phyloP scores from a whole-genome alignment of 2,888 invertebrate genomes.

The Zygothrica quintamaculata region DNA sequence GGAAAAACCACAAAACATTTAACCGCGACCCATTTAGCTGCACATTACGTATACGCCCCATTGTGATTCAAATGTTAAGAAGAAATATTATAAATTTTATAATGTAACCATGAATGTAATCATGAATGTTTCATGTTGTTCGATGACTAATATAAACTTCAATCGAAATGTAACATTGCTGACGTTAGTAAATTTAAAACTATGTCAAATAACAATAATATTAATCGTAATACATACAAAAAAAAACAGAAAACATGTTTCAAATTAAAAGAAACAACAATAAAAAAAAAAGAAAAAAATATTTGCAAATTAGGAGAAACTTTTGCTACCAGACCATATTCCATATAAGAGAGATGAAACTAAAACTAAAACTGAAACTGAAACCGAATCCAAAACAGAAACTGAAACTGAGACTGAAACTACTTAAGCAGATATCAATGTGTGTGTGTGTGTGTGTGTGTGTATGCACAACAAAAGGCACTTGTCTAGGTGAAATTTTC shows the following conservation, averaged over 20 bases:
- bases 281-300: too few species aligned
- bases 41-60: slow-evolving; percentile 70
- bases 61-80: slow-evolving; percentile 43
- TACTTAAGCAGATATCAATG: slow-evolving; percentile 13
- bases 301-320: slow-evolving; percentile 81
- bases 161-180: slow-evolving; percentile 61
- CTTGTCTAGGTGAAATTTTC: slow-evolving; percentile 80
- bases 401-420: slow-evolving; percentile 37
- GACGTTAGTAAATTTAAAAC: slow-evolving; percentile 66
- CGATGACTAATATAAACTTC: slow-evolving; percentile 62
- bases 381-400: slow-evolving; percentile 35
- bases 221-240: too few species aligned
- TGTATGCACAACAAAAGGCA: slow-evolving; percentile 71
- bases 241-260: slow-evolving; percentile 31
- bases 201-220: slow-evolving; percentile 56
- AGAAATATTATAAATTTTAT: not conserved
- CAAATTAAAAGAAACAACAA: slow-evolving; percentile 16
- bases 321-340: slow-evolving; percentile 52
- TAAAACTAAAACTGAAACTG: slow-evolving; percentile 50
- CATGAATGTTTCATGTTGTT: slow-evolving; percentile 1
- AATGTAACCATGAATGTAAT: too few species aligned
- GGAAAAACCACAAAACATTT: slow-evolving; percentile 55
- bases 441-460: not conserved
- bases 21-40: slow-evolving; percentile 66
- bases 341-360: slow-evolving; percentile 61